A percentile compares a stretch with the other conserved stretches of the same genome.
phyloP scores from a whole-genome alignment of 2,888 invertebrate genomes.

The Deilephila porcellus region DNA sequence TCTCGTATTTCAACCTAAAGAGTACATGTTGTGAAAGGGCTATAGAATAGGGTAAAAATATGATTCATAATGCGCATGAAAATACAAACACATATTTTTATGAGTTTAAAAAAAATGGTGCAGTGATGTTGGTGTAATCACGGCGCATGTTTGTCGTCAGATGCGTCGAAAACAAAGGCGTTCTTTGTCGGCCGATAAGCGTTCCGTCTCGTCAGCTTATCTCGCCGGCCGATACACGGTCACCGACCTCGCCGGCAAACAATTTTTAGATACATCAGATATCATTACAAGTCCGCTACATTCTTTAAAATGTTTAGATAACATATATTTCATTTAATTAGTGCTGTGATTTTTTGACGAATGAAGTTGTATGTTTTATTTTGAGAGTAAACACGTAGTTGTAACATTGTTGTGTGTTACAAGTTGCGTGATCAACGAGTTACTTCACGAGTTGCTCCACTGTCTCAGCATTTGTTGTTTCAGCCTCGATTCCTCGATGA shows the following conservation, averaged over 20 bases:
- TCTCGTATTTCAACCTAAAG: too few species aligned
- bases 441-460: conserved; percentile 51
- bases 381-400: neutral
- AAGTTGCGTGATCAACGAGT: conserved; percentile 39
- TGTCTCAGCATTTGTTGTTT: conserved; percentile 60
- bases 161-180: conserved; percentile 77
- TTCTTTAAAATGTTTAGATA: neutral
- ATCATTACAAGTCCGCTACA: conserved; percentile 21
- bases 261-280: conserved; percentile 42
- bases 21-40: too few species aligned
- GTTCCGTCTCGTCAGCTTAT: conserved; percentile 72
- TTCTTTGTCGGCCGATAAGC: conserved; percentile 77
- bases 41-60: too few species aligned
- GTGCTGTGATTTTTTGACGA: conserved; percentile 5
- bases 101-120: neutral
- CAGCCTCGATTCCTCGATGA: conserved; percentile 58
- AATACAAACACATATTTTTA: neutral
- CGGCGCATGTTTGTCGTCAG: conserved; percentile 59
- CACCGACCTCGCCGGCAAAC: conserved; percentile 65
- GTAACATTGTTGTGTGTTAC: conserved; percentile 21
- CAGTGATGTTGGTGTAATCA: conserved; percentile 67
- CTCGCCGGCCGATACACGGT: conserved; percentile 74
- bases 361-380: neutral
- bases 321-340: neutral
- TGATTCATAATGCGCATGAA: too few species aligned